A percentile compares a stretch with the other conserved stretches of the same genome.
Evolutionary conservation across 2,797 vertebrate genomes (phyloP).

Genomic region (Xiphophorus birchmanni): DNA sequence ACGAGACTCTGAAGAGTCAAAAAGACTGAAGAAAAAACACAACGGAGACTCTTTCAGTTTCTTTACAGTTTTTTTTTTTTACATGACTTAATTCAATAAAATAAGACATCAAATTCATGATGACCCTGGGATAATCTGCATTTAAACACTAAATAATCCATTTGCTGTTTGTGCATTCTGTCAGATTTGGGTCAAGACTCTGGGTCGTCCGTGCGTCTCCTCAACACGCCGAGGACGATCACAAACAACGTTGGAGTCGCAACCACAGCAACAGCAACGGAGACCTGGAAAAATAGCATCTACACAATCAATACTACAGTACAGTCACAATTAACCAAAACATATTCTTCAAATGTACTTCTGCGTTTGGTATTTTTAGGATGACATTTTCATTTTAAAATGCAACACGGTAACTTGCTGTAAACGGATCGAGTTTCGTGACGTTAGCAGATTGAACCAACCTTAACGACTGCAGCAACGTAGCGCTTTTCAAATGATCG

Average conservation of each 20-base stretch:
- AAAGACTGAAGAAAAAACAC: background rate
- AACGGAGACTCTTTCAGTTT: background rate
- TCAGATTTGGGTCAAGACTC: slow-evolving; percentile 1
- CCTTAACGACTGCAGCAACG: slow-evolving; percentile 65
- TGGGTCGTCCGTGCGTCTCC: slow-evolving; percentile 38
- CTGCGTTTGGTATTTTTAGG: background rate
- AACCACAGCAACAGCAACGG: slow-evolving; percentile 59
- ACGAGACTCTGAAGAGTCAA: background rate
- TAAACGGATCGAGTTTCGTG: background rate
- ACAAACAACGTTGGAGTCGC: slow-evolving; percentile 62
- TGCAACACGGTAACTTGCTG: background rate
- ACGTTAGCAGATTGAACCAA: slow-evolving; percentile 39
- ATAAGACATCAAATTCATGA: background rate
- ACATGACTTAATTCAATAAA: background rate
- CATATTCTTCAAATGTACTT: background rate
- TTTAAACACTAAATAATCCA: background rate
- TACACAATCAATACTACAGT: slow-evolving; percentile 5
- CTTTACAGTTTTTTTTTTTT: background rate
- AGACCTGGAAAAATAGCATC: slow-evolving; percentile 60
- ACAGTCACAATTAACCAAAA: background rate
- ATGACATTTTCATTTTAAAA: background rate
- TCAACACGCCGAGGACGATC: slow-evolving; percentile 45
- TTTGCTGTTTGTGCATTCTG: background rate
- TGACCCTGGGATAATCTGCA: background rate
- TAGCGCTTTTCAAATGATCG: slow-evolving; percentile 71